phyloP scores from a whole-genome alignment of 2,888 invertebrate genomes.

The Andrena chrysosceles region DNA sequence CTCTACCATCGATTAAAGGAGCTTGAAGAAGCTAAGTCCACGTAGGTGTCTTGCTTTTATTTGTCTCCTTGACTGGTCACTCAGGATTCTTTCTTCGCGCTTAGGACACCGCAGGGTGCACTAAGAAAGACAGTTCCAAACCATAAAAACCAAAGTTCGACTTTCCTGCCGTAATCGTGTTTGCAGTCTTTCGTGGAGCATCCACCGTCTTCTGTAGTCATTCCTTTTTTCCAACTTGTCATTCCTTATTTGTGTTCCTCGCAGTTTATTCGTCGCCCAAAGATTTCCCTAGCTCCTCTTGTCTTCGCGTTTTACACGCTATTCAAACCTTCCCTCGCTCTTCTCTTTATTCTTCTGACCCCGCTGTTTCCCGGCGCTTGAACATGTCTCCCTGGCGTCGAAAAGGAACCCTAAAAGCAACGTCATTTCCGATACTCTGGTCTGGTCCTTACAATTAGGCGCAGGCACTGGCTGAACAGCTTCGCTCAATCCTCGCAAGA shows the following conservation, averaged over 20 bases:
- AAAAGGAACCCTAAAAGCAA: constrained; percentile 32
- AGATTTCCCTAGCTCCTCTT: background rate
- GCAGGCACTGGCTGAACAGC: background rate
- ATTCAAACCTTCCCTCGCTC: background rate
- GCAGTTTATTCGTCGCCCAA: constrained; percentile 1
- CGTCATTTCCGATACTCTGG: background rate
- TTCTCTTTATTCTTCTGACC: background rate
- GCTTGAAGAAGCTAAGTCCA: background rate
- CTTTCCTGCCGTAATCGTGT: constrained; percentile 13
- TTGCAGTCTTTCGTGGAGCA: background rate
- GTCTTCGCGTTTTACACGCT: constrained; percentile 18
- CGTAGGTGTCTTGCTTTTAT: background rate
- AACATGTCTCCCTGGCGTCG: background rate
- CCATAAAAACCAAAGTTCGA: constrained; percentile 52
- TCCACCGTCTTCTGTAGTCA: background rate
- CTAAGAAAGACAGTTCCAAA: constrained; percentile 28
- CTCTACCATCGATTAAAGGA: background rate
- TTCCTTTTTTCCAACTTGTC: background rate
- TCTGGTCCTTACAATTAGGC: constrained; percentile 36
- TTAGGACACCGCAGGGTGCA: constrained; percentile 26
- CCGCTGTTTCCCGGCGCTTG: background rate
- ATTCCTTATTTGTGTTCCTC: constrained; percentile 26
- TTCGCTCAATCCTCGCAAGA: constrained; percentile 1
- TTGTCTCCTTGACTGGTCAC: background rate
- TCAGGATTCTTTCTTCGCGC: background rate